Conservation (phyloP, 2,797 vertebrate genomes). For the Pteropus rufus region DNA sequence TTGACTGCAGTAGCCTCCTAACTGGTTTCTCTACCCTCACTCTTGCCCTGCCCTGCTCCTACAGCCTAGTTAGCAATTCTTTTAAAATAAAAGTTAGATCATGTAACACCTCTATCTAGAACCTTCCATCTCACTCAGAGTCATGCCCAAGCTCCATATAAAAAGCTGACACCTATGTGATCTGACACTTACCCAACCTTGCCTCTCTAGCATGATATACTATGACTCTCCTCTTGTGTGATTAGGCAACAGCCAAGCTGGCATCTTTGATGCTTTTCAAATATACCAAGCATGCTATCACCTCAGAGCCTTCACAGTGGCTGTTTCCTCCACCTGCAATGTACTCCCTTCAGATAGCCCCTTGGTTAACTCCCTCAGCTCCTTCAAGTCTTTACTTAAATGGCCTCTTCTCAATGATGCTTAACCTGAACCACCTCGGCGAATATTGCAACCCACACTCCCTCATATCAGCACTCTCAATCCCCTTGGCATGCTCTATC, state of each 20-base stretch:
- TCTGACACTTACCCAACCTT: neutral
- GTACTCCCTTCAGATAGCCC: neutral
- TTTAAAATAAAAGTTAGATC: neutral
- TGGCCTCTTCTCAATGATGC: neutral
- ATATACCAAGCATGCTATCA: neutral
- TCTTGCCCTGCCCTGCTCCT: neutral
- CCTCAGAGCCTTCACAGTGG: neutral
- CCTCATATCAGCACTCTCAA: neutral
- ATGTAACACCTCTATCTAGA: neutral
- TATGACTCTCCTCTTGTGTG: neutral
- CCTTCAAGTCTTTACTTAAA: neutral
- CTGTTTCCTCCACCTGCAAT: neutral
- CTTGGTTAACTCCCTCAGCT: neutral
- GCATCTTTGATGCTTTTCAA: neutral
- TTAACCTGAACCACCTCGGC: neutral
- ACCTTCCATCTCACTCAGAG: neutral
- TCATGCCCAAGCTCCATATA: neutral
- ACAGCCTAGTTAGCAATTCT: neutral
- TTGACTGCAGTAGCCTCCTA: neutral
- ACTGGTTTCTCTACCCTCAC: neutral
- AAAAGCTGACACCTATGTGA: neutral
- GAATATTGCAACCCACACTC: neutral
- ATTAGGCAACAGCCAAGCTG: neutral
- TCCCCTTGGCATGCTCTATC: neutral
- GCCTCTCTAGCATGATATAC: neutral